phyloP scores from a whole-genome alignment of 2,888 invertebrate species.

The Lacanobia oleracea region DNA sequence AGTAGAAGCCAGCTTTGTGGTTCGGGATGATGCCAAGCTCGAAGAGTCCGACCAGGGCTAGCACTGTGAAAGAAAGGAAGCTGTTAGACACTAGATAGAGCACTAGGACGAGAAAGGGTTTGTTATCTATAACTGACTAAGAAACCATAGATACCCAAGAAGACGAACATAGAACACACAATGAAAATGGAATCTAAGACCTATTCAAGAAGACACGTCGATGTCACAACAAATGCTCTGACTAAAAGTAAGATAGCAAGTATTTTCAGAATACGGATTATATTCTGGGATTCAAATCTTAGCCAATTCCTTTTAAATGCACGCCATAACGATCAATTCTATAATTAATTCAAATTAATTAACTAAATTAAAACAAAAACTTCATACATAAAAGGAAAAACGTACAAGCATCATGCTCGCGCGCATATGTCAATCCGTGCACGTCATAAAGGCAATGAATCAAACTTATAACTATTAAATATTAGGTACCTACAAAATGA shows the following conservation, averaged over 20 bases:
- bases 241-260: neutral
- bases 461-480: neutral
- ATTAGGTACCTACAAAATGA: slow-evolving; percentile 11
- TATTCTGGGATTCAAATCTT: neutral
- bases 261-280: neutral
- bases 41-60: slow-evolving; percentile 86
- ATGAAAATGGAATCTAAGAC: neutral
- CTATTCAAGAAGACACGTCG: neutral
- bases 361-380: neutral
- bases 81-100: neutral
- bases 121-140: neutral
- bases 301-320: neutral
- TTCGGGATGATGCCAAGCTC: slow-evolving; percentile 92
- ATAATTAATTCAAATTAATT: no score
- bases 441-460: slow-evolving; percentile 12
- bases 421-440: neutral
- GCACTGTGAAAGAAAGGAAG: slow-evolving; percentile 86
- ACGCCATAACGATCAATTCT: no score
- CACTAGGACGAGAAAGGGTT: no score
- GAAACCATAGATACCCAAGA: accelerated
- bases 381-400: neutral
- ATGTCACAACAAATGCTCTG: neutral
- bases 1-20: slow-evolving; percentile 92
- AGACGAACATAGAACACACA: neutral
- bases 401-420: neutral